Base-by-base conservation (phyloP, 1,140 invertebrate species). In the Procambarus clarkii region DNA sequence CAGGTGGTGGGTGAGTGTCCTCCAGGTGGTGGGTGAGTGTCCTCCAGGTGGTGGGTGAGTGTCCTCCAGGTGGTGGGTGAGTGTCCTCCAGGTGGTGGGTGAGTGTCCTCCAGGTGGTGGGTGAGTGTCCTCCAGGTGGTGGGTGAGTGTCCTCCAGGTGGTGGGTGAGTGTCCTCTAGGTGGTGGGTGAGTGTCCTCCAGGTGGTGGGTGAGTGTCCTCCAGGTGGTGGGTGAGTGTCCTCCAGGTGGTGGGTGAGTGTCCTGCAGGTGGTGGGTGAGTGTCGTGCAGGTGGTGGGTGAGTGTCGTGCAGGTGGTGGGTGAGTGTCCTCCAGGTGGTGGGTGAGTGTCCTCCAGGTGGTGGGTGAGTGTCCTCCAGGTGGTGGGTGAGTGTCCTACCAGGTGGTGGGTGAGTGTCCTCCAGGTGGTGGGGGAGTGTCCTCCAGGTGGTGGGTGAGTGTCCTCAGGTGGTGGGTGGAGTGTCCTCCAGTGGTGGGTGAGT, bases 291-390 rank as follows among this genome's bases (percentile, higher is more conserved):
- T 64, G 60, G 60, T n/a, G n/a, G n/a, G n/a, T n/a, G n/a, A n/a
- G n/a, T n/a, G n/a, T n/a, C n/a, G n/a, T n/a, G n/a, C 93, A 95
- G 87, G 94, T 95, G 11, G 93, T 94, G 91, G 94, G 95, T 95
- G 69, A 84, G 91, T 71, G 44, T 8, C 21, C n/a, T 64, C n/a
- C n/a, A n/a, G 15, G 60, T 64, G 60, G 60, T 64, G 4, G 94
- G 95, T 95, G 69, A 84, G 91, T 71, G 44, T 8, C 21, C n/a
- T 64, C n/a, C n/a, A n/a, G 15, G 60, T 64, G 60, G 60, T n/a
- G n/a, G n/a, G n/a, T n/a, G n/a, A n/a, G n/a, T n/a, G n/a, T 94
- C 87, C 88, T 95, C 76, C 93, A 95, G 87, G 94, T 95, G 11
- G 93, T 94, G 91, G 94, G 95, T 95, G 69, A 84, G 91, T 71